Conservation (phyloP, 2,113 vertebrate genomes). For the Leptosomus discolor region DNA sequence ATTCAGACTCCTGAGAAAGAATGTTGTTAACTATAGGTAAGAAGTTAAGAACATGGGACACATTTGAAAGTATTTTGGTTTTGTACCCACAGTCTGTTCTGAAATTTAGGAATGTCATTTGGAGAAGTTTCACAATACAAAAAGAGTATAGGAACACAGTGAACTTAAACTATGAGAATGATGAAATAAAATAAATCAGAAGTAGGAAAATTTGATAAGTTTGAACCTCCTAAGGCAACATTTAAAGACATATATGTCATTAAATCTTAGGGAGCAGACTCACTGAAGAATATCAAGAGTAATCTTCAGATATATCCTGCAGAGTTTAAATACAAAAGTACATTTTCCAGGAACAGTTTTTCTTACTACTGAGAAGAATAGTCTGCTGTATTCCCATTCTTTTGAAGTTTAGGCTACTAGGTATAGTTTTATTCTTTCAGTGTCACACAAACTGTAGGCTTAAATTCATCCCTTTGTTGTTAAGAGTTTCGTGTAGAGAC, state of each 20-base stretch:
- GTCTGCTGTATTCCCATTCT: background rate
- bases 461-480: background rate
- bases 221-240: background rate
- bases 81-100: background rate
- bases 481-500: background rate
- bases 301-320: background rate
- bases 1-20: background rate
- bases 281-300: background rate
- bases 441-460: background rate
- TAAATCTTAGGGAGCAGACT: background rate
- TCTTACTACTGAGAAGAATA: background rate
- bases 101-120: background rate
- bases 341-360: background rate
- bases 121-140: background rate
- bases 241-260: background rate
- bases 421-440: background rate
- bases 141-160: background rate
- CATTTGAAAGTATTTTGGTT: background rate
- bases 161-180: background rate
- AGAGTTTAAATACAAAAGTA: background rate
- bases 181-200: background rate
- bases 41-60: background rate
- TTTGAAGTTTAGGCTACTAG: background rate
- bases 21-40: background rate
- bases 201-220: background rate